phyloP scores from a whole-genome alignment of 2,797 vertebrate species.

The Thunnus albacares region DNA sequence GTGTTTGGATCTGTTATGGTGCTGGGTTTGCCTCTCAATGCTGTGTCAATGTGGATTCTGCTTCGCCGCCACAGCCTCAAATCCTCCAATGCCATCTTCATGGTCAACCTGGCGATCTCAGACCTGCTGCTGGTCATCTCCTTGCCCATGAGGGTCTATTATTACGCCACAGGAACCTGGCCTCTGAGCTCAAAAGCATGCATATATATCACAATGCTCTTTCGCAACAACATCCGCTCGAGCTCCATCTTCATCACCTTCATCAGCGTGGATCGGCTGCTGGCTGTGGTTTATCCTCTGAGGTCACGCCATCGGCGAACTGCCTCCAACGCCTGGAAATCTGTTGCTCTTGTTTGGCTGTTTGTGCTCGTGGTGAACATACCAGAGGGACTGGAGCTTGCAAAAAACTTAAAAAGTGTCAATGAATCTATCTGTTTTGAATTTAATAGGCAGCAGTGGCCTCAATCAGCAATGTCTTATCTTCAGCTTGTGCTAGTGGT shows the following conservation, averaged over 20 bases:
- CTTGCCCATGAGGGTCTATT: slow-evolving; percentile 71
- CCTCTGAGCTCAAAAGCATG: slow-evolving; percentile 32
- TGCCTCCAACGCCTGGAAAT: slow-evolving; percentile 51
- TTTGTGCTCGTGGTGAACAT: slow-evolving; percentile 50
- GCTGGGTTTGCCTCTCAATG: slow-evolving; percentile 59
- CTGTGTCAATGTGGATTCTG: slow-evolving; percentile 45
- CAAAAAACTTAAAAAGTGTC: fast-evolving
- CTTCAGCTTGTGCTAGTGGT: slow-evolving; percentile 48
- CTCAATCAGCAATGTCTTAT: fast-evolving
- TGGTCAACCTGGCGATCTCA: slow-evolving; percentile 69
- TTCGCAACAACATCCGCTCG: slow-evolving; percentile 77
- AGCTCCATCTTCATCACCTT: slow-evolving; percentile 82
- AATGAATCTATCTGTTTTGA: slow-evolving; percentile 58
- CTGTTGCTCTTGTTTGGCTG: slow-evolving; percentile 62
- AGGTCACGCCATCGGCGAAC: slow-evolving; percentile 69
- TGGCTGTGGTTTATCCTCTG: slow-evolving; percentile 82
- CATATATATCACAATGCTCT: slow-evolving; percentile 57
- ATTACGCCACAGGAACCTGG: slow-evolving; percentile 61
- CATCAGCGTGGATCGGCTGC: slow-evolving; percentile 78
- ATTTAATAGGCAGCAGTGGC: fast-evolving
- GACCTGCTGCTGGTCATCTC: slow-evolving; percentile 69
- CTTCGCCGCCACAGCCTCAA: slow-evolving; percentile 33
- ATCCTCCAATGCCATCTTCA: slow-evolving; percentile 55
- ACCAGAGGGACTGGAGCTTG: neutral
- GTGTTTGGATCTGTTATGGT: slow-evolving; percentile 50